Evolutionary conservation across 2,113 vertebrate species (phyloP).

Genomic region (Odobenus rosmarus): DNA sequence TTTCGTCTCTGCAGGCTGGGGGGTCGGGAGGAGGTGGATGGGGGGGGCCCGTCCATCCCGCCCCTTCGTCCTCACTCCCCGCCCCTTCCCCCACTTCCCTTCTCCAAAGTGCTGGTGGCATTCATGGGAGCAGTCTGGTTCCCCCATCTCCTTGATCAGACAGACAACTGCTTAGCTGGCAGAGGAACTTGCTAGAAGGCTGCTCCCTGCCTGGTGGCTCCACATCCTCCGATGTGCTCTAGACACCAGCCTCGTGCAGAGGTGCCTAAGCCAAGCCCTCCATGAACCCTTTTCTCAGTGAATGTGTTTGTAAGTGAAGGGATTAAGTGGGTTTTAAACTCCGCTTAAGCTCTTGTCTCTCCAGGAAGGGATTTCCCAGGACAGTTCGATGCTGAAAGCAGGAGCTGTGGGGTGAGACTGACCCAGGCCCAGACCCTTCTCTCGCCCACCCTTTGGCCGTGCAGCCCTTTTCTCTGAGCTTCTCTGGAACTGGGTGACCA

Average conservation of each 20-base stretch:
- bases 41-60: accelerated
- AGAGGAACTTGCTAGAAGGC: not conserved
- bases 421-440: not conserved
- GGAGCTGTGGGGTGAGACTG: not conserved
- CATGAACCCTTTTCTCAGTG: not conserved
- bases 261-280: not conserved
- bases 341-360: not conserved
- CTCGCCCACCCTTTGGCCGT: not conserved
- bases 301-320: not conserved
- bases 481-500: not conserved
- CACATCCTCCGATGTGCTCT: not conserved
- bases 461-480: not conserved
- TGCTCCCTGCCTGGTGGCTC: not conserved
- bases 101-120: not conserved
- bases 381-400: not conserved
- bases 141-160: not conserved
- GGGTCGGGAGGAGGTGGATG: accelerated
- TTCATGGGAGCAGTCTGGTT: not conserved
- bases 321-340: slow-evolving; percentile 32
- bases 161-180: not conserved
- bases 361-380: not conserved
- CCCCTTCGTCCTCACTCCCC: not conserved
- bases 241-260: not conserved
- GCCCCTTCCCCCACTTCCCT: not conserved
- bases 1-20: not conserved